phyloP scores from a whole-genome alignment of 1,140 invertebrate genomes.

The Drosophila nigrodunni region DNA sequence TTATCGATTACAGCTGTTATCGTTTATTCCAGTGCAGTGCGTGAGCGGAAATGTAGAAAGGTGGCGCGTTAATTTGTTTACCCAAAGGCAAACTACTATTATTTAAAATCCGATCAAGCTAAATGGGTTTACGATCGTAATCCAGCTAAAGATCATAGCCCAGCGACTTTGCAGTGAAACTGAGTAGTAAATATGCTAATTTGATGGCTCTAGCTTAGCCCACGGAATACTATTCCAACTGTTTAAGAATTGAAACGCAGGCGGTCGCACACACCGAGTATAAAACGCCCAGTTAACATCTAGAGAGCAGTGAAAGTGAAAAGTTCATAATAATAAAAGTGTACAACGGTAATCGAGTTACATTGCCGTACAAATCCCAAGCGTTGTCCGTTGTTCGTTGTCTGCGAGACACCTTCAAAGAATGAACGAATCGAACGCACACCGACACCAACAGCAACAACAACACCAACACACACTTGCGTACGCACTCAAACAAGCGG shows the following conservation, averaged over 20 bases:
- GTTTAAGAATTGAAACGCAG: slow-evolving; percentile 32
- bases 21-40: neutral
- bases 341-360: slow-evolving; percentile 66
- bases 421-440: slow-evolving; percentile 5
- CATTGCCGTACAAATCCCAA: slow-evolving; percentile 19
- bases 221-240: slow-evolving; percentile 13
- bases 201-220: slow-evolving; percentile 20
- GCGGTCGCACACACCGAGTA: slow-evolving; percentile 41
- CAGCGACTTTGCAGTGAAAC: slow-evolving; percentile 14
- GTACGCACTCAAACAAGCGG: slow-evolving; percentile 1
- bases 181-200: slow-evolving; percentile 37
- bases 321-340: slow-evolving; percentile 53
- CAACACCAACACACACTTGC: neutral
- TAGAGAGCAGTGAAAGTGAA: slow-evolving; percentile 62
- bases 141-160: slow-evolving; percentile 2
- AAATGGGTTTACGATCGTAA: slow-evolving; percentile 13
- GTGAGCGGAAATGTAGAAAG: slow-evolving; percentile 5
- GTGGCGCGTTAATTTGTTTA: slow-evolving; percentile 4
- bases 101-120: slow-evolving; percentile 5
- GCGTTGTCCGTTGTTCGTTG: no score
- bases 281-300: slow-evolving; percentile 36
- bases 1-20: neutral
- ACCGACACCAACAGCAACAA: no score
- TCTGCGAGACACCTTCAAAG: neutral
- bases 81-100: slow-evolving; percentile 2